Evolutionary conservation across 2,888 invertebrate species (phyloP), one percentile per base, ranked within the genome.

Genomic region (Seira sanloemensis): DNA sequence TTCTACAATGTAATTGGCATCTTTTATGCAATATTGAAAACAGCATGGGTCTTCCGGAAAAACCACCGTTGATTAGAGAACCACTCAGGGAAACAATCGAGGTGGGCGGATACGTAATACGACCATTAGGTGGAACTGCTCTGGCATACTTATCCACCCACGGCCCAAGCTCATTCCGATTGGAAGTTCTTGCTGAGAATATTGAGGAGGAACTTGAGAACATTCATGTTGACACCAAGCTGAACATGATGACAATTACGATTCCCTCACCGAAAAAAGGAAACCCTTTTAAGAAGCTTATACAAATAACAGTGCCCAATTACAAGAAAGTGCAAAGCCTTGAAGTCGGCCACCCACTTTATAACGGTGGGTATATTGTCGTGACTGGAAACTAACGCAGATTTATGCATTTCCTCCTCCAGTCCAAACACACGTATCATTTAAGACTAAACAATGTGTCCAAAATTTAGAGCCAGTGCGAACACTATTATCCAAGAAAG

Each of bases 291-390:
- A 26, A 18, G n/a, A 80, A 80, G 18, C 26, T 80, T 12, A 67
- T 80, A 0, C 79, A 80, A 50, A 80, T 80, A 2, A 26, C 73
- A 18, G 79, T 74, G 4, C 79, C 73, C 9, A 62, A 4, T 1
- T 67, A 26, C 18, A 80, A 80, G 21, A 80, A 58, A 66, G 74
- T 74, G 9, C 27, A 80, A 66, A 80, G 74, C n/a, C 68, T 80
- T 19, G 54, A 80, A 54, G 27, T 80, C 23, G 74, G 58, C 4
- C 46, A 67, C 27, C 79, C 79, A 12, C 50, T 80, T 1, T 50
- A 80, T 23, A 80, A 73, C 26, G 73, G 79, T 23, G 79, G 79
- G 7, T 50, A 67, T 18, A 50, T 80, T 5, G 68, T 80, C 0
- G 24, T 80, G 0, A 23, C 27, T 19, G 79, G 79, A 23, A 80